Conservation (phyloP, 2,797 vertebrate genomes). For the Vespertilio murinus region DNA sequence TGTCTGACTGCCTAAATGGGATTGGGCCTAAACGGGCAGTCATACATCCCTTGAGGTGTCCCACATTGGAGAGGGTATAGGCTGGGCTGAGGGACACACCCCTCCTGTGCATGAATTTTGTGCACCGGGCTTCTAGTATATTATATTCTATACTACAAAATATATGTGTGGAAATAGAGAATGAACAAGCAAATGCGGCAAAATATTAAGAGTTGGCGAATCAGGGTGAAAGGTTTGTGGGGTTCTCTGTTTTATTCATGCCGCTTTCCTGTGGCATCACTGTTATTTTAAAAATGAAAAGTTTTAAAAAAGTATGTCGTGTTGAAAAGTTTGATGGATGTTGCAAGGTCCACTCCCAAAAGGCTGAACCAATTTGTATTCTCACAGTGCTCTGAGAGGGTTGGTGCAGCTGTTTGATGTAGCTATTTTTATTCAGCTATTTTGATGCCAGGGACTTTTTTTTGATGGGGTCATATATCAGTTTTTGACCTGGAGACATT, state of each 20-base stretch:
- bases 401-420: conserved; percentile 64
- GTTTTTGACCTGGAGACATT: conserved; percentile 68
- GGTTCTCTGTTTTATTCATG: background rate
- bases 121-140: no score
- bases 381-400: background rate
- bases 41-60: no score
- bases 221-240: background rate
- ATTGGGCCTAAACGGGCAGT: no score
- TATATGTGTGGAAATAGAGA: background rate
- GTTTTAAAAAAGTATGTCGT: background rate
- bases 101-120: no score
- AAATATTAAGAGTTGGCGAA: background rate
- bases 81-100: no score
- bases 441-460: conserved; percentile 67
- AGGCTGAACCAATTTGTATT: conserved; percentile 64
- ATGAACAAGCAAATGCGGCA: background rate
- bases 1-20: no score
- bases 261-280: background rate
- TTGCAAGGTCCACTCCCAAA: conserved; percentile 53
- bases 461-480: conserved; percentile 73
- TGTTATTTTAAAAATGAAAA: conserved; percentile 34
- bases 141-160: background rate
- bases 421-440: conserved; percentile 70
- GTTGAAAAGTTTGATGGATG: conserved; percentile 63
- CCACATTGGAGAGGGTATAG: no score